phyloP scores from a whole-genome alignment of 2,797 vertebrate species.

The Coregonus suidteri region DNA sequence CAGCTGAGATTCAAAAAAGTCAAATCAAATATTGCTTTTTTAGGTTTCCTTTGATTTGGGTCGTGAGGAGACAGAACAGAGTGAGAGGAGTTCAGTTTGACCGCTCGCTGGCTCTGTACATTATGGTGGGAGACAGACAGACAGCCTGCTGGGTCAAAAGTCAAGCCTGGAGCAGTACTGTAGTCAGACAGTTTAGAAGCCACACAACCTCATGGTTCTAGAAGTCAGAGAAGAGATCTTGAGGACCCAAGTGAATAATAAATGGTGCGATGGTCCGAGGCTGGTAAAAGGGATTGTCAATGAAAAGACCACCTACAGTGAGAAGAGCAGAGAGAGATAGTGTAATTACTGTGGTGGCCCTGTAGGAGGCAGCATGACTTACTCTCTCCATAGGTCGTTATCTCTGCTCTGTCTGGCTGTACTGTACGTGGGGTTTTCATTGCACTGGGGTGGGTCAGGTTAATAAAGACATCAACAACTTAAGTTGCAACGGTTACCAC shows the following conservation, averaged over 20 bases:
- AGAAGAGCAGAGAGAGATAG: constrained; percentile 84
- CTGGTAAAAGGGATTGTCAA: constrained; percentile 99
- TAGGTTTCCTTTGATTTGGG: constrained; percentile 45
- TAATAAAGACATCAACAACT: constrained; percentile 79
- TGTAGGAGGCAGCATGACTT: constrained; percentile 70
- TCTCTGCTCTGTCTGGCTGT: constrained; percentile 89
- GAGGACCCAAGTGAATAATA: constrained; percentile 98
- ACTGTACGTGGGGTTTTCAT: constrained; percentile 86
- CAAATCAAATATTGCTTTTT: constrained; percentile 78
- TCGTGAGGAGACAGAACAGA: constrained; percentile 29
- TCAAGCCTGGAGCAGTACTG: constrained; percentile 4
- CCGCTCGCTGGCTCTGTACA: constrained; percentile 6
- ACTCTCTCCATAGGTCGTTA: constrained; percentile 59
- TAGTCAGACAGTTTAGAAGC: constrained; percentile 74
- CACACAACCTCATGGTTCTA: constrained; percentile 90
- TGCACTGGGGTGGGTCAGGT: constrained; percentile 69
- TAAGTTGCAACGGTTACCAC: constrained; percentile 78
- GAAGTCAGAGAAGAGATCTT: constrained; percentile 99
- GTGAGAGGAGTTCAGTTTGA: constrained; percentile 27
- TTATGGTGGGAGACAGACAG: constrained; percentile 31
- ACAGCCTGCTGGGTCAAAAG: constrained; percentile 47
- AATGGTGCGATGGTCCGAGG: constrained; percentile 96
- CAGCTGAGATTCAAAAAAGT: constrained; percentile 64
- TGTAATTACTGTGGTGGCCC: constrained; percentile 76
- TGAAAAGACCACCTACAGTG: constrained; percentile 98